Evolutionary conservation across 2,888 invertebrate species (phyloP), one percentile per base, ranked within the genome.

Genomic region (Scaptomyza parva): DNA sequence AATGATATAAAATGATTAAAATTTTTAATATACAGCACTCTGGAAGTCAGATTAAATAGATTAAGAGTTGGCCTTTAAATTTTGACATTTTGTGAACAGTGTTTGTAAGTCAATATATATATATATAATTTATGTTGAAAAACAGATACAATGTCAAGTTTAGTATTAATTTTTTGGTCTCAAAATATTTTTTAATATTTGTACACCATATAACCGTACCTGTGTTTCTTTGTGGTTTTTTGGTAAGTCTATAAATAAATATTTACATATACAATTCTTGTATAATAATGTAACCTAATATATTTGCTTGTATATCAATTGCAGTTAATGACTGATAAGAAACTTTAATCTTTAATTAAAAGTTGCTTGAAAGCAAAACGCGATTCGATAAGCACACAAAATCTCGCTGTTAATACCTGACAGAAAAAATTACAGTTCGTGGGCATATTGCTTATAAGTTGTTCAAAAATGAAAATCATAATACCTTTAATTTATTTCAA

Each of bases 361-460:
- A 72, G 66, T 74, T 51, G 84, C 77, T 70, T 64, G 80, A 66
- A 80, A 84, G 72, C 82, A 78, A 86, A 86, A 78, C 65, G 62
- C 48, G 63, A 59, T 51, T 83, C 75, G 88, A 84, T 88, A 86
- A 83, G 84, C 81, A 24, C 26, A 66, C 80, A 66, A 76, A 70
- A 65, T 71, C 64, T 55, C 44, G 47, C 43, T 51, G 65, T 44
- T 60, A 45, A 67, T 74, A 73, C 61, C 58, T 70, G 77, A 69
- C 86, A 86, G 86, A 89, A 86, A 89, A 86, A 89, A 86, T 75
- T 86, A 86, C 86, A 89, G 86, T 86, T 89, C 78, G 47, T 53
- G 61, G 54, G 47, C 47, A 58, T 58, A 57, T 55, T 20, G 39
- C 37, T 52, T 52, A 47, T 37, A 64, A 26, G 18, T 33, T 30